Evolutionary conservation across 1,140 invertebrate genomes (phyloP).

Genomic region (Drosophila melanica): DNA sequence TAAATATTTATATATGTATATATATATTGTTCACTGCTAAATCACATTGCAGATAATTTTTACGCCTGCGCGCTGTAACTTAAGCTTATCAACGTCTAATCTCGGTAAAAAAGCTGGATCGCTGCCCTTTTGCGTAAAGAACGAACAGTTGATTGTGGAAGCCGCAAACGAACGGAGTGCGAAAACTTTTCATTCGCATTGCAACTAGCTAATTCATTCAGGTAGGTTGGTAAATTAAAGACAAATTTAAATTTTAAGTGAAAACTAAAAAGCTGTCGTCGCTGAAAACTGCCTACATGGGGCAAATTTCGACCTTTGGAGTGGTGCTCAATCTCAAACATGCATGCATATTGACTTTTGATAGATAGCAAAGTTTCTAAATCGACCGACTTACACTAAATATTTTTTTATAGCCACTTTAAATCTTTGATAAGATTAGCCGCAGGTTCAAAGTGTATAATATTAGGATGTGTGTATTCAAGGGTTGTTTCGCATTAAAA

Average conservation of each 20-base stretch:
- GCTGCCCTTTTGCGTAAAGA: slow-evolving; percentile 4
- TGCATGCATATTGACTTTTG: slow-evolving; percentile 15
- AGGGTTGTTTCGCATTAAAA: neutral
- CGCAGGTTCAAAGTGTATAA: slow-evolving; percentile 44
- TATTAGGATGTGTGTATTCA: neutral
- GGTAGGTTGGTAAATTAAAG: slow-evolving; percentile 29
- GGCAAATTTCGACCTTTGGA: slow-evolving; percentile 66
- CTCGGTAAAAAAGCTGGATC: slow-evolving; percentile 35
- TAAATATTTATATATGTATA: slow-evolving; percentile 2
- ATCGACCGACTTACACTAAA: slow-evolving; percentile 17
- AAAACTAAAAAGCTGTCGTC: neutral
- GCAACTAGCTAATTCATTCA: slow-evolving; percentile 10
- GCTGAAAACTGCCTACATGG: neutral
- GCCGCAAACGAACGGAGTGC: slow-evolving; percentile 41
- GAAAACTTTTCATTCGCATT: slow-evolving; percentile 16
- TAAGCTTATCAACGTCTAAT: slow-evolving; percentile 70
- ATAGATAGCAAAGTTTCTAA: slow-evolving; percentile 28
- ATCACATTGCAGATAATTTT: neutral
- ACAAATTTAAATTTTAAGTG: slow-evolving; percentile 10
- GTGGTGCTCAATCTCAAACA: slow-evolving; percentile 29
- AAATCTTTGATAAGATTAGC: slow-evolving; percentile 43
- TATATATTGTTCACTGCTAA: slow-evolving; percentile 2
- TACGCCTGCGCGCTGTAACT: slow-evolving; percentile 58
- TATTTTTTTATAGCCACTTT: neutral
- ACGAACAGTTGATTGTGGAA: slow-evolving; percentile 50